phyloP scores from a whole-genome alignment of 2,888 invertebrate genomes.

The Eueremaeus valkanovi region DNA sequence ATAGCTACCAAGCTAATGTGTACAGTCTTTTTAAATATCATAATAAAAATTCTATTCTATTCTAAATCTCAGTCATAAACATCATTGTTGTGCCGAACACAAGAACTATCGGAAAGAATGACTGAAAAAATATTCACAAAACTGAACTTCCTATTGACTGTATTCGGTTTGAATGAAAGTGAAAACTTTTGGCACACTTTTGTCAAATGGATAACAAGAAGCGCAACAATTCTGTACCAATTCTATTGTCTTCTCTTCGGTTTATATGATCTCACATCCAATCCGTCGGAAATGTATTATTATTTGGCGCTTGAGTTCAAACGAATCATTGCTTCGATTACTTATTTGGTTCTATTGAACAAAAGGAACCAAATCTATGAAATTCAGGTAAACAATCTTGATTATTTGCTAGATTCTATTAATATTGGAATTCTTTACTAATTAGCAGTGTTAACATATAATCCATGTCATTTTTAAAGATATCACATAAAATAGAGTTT shows the following conservation, averaged over 20 bases:
- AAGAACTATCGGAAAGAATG: background rate
- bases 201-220: background rate
- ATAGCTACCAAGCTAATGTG: too few species aligned
- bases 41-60: too few species aligned
- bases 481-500: too few species aligned
- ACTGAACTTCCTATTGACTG: background rate
- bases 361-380: background rate
- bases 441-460: too few species aligned
- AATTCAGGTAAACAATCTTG: background rate
- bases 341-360: background rate
- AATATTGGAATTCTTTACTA: too few species aligned
- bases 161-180: background rate
- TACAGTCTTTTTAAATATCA: too few species aligned
- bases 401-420: too few species aligned
- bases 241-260: background rate
- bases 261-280: background rate
- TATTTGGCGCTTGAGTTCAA: constrained; percentile 1
- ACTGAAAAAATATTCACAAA: background rate
- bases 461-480: too few species aligned
- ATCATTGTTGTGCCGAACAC: too few species aligned
- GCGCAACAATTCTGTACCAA: background rate
- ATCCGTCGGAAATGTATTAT: constrained; percentile 1
- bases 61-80: too few species aligned
- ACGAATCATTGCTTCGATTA: background rate
- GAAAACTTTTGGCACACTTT: background rate